Conservation (phyloP, 2,113 vertebrate genomes). For the Zeus faber region DNA sequence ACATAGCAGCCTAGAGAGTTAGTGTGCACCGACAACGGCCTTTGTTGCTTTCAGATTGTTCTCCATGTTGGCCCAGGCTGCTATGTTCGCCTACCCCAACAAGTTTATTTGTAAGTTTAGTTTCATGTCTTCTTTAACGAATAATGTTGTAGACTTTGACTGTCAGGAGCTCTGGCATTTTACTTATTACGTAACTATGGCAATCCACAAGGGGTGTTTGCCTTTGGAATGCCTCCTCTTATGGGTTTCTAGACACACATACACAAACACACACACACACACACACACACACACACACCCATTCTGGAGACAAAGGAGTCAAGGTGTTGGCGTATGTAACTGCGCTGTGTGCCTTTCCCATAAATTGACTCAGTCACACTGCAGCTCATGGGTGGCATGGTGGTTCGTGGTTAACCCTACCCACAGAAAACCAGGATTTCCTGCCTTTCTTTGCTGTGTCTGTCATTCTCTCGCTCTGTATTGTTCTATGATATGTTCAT, state of each 20-base stretch:
- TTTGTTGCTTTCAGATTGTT: slow-evolving; percentile 28
- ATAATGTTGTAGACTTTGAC: too few species aligned
- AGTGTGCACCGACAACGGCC: slow-evolving; percentile 6
- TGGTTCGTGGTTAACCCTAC: slow-evolving; percentile 8
- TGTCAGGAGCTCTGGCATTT: too few species aligned
- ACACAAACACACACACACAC: neutral
- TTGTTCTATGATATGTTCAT: neutral
- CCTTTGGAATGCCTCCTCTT: slow-evolving; percentile 35
- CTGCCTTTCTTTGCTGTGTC: neutral
- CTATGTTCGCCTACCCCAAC: neutral
- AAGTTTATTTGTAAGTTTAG: too few species aligned
- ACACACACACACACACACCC: neutral
- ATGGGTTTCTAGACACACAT: slow-evolving; percentile 17
- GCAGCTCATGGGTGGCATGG: slow-evolving; percentile 9
- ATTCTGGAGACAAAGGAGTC: neutral
- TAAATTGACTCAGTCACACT: slow-evolving; percentile 5
- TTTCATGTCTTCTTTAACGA: too few species aligned
- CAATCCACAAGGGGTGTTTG: too few species aligned
- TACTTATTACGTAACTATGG: too few species aligned
- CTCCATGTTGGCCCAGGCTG: neutral
- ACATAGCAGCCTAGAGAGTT: slow-evolving; percentile 9
- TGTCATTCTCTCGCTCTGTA: neutral
- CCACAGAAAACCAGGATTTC: slow-evolving; percentile 1
- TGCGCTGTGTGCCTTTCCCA: neutral
- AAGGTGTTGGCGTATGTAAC: slow-evolving; percentile 9